These are phyloP conservation scores for Gymnodraco acuticeps DNA, from an alignment of 2,797 vertebrate genomes.

Conservation along the genomic window DNA sequence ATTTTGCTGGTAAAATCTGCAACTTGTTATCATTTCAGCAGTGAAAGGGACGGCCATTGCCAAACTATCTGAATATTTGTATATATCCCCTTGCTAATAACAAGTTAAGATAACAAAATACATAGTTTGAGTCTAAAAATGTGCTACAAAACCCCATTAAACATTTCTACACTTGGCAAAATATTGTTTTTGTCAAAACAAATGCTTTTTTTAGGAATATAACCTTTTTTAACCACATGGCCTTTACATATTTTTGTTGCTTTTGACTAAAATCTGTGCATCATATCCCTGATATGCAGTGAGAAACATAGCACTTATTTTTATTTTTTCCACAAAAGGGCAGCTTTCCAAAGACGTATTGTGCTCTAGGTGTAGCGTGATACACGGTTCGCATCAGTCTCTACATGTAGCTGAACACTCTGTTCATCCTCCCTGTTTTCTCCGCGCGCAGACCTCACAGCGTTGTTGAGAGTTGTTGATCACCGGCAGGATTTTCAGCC, in stretches of 20 bases:
- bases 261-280: background rate
- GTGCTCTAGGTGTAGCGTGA: background rate
- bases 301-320: background rate
- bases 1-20: background rate
- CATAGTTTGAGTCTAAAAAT: background rate
- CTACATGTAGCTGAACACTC: constrained; percentile 12
- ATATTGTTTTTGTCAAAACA: background rate
- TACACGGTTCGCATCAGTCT: constrained; percentile 38
- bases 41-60: background rate
- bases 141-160: background rate
- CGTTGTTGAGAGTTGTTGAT: constrained; percentile 58
- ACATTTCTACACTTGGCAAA: background rate
- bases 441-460: constrained; percentile 46
- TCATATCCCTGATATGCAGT: background rate
- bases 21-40: background rate
- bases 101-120: background rate
- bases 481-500: constrained; percentile 56
- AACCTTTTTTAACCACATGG: no score
- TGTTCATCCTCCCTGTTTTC: constrained; percentile 42
- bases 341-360: background rate
- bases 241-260: no score
- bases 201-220: no score
- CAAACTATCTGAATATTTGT: background rate
- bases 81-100: background rate
- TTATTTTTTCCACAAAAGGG: background rate